Conservation (phyloP, 2,888 invertebrate genomes). For the Leptogaster cylindrica region DNA sequence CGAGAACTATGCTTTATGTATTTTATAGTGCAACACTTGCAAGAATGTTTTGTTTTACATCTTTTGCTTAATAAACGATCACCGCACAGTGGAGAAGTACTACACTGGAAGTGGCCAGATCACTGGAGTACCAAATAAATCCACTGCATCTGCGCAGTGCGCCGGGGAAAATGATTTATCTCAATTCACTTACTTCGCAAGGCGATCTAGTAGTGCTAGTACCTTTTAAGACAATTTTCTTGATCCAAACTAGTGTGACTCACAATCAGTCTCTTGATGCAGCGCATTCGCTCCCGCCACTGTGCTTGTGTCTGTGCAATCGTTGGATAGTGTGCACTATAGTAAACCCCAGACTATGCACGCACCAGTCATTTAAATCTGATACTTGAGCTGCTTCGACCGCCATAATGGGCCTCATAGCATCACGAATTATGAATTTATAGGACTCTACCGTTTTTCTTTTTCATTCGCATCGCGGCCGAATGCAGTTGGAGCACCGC, state of each 20-base stretch:
- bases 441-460: slow-evolving; percentile 40
- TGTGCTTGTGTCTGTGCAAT: slow-evolving; percentile 2
- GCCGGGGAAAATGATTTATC: slow-evolving; percentile 37
- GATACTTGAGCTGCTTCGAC: slow-evolving; percentile 5
- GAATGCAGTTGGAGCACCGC: slow-evolving; percentile 2
- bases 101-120: background rate
- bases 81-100: background rate
- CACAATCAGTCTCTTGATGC: too few species aligned
- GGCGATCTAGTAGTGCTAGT: slow-evolving; percentile 22
- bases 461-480: background rate
- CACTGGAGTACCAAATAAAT: background rate
- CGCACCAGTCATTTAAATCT: slow-evolving; percentile 42
- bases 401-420: slow-evolving; percentile 42
- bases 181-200: slow-evolving; percentile 38
- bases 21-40: slow-evolving; percentile 18
- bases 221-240: slow-evolving; percentile 32
- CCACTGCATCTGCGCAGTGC: background rate
- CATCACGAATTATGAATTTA: slow-evolving; percentile 47
- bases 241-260: slow-evolving; percentile 17
- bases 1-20: slow-evolving; percentile 34
- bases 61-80: slow-evolving; percentile 1
- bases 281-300: too few species aligned
- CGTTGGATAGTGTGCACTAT: background rate
- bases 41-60: background rate
- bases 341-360: slow-evolving; percentile 17